A percentile compares a stretch with the other conserved stretches of the same genome.
Evolutionary conservation across 2,113 vertebrate species (phyloP).

Genomic region (human (Homo sapiens)): DNA sequence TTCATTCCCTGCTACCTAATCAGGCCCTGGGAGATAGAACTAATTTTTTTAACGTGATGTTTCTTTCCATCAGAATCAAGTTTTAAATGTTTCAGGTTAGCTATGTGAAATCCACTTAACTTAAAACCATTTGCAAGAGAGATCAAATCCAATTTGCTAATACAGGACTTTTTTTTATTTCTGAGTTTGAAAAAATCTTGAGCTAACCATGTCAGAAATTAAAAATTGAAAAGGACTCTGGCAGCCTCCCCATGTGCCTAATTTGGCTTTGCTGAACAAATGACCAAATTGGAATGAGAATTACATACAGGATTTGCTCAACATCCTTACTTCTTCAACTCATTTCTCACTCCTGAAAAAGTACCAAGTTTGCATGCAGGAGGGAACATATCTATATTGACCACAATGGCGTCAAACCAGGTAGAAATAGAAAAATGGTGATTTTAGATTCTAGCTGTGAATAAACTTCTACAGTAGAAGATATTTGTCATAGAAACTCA

Average conservation of each 20-base stretch:
- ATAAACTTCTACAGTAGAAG: neutral
- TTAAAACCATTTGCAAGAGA: constrained; percentile 65
- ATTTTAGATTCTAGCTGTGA: constrained; percentile 21
- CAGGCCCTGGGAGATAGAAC: constrained; percentile 39
- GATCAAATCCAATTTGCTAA: constrained; percentile 69
- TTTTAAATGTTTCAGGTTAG: constrained; percentile 61
- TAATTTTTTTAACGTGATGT: constrained; percentile 28
- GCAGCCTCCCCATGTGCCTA: constrained; percentile 65
- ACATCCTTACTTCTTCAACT: constrained; percentile 26
- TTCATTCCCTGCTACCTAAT: constrained; percentile 30
- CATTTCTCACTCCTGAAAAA: constrained; percentile 51
- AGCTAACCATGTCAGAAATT: constrained; percentile 73
- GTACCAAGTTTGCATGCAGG: neutral
- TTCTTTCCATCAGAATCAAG: constrained; percentile 56
- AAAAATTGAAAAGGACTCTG: constrained; percentile 74
- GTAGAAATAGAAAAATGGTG: neutral
- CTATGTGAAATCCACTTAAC: constrained; percentile 59
- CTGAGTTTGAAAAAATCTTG: constrained; percentile 54
- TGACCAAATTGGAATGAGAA: constrained; percentile 63
- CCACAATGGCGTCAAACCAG: neutral
- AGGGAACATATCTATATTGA: neutral
- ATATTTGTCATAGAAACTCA: neutral
- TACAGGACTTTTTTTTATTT: constrained; percentile 42
- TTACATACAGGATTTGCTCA: constrained; percentile 55
- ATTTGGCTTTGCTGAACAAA: constrained; percentile 73